Evolutionary conservation across 2,888 invertebrate genomes (phyloP).

Genomic region (Dicycla oo): DNA sequence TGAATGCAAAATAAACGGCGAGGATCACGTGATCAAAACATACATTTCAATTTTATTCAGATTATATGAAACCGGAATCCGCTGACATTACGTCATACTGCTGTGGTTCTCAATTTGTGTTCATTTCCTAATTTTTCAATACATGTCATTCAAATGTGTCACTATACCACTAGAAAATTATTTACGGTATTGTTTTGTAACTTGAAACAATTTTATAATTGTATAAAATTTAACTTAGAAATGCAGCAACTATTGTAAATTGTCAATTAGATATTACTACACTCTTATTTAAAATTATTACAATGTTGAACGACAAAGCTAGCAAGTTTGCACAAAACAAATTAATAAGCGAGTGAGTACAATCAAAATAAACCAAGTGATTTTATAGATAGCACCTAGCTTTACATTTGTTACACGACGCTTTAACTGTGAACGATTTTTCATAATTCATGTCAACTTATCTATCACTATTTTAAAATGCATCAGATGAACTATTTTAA

Average conservation of each 20-base stretch:
- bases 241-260: slow-evolving; percentile 38
- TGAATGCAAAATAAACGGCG: slow-evolving; percentile 40
- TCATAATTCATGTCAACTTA: slow-evolving; percentile 47
- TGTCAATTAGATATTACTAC: slow-evolving; percentile 29
- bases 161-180: slow-evolving; percentile 38
- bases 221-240: slow-evolving; percentile 32
- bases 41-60: slow-evolving; percentile 18
- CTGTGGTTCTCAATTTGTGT: slow-evolving; percentile 8
- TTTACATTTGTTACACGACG: slow-evolving; percentile 48
- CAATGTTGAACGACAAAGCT: slow-evolving; percentile 43
- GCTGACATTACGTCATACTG: slow-evolving; percentile 27
- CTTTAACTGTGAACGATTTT: slow-evolving; percentile 50
- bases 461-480: slow-evolving; percentile 64
- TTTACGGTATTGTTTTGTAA: slow-evolving; percentile 28
- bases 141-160: slow-evolving; percentile 34
- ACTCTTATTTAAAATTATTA: slow-evolving; percentile 30
- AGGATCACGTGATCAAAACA: slow-evolving; percentile 50
- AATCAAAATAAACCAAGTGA: slow-evolving; percentile 52
- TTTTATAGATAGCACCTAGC: slow-evolving; percentile 63
- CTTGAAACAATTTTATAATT: slow-evolving; percentile 22
- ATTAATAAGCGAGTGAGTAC: slow-evolving; percentile 52
- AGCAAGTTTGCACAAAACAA: slow-evolving; percentile 37
- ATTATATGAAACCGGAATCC: slow-evolving; percentile 17
- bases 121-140: slow-evolving; percentile 25
- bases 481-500: slow-evolving; percentile 61